These are phyloP conservation scores for Martes martes DNA, from an alignment of 2,113 vertebrate species.

Conservation along the genomic window DNA sequence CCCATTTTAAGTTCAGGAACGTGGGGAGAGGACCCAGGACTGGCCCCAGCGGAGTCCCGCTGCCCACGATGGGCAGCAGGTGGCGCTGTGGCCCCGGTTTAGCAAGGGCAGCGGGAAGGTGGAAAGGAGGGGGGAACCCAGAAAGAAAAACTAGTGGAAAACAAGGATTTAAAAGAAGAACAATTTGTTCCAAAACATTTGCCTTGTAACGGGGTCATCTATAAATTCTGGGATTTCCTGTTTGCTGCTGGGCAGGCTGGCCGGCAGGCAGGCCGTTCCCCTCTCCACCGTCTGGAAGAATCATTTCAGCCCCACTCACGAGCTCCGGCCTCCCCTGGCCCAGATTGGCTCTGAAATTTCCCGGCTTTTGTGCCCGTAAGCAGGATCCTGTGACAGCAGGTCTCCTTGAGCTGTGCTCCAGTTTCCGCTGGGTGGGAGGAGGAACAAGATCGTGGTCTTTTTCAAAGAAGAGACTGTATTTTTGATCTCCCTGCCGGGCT, in stretches of 20 bases:
- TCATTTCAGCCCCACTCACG: constrained; percentile 51
- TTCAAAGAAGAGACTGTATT: constrained; percentile 55
- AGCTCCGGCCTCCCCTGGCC: constrained; percentile 36
- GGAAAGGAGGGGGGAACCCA: constrained; percentile 33
- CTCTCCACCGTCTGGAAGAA: constrained; percentile 65
- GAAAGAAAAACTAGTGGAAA: constrained; percentile 74
- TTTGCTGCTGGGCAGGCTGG: constrained; percentile 73
- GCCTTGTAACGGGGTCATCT: constrained; percentile 83
- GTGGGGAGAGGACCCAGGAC: background rate
- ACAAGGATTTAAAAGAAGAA: constrained; percentile 79
- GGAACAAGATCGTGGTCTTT: constrained; percentile 73
- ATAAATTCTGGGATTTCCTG: constrained; percentile 86
- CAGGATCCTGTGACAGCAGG: constrained; percentile 55
- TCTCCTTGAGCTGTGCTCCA: constrained; percentile 65
- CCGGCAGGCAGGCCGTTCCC: constrained; percentile 37
- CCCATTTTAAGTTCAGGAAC: rapidly evolving
- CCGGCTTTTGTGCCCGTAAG: constrained; percentile 65
- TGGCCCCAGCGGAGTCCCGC: background rate
- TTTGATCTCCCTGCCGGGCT: background rate
- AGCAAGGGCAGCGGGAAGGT: constrained; percentile 58
- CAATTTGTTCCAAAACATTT: constrained; percentile 86
- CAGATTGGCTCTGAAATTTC: constrained; percentile 68
- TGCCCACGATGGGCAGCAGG: constrained; percentile 71
- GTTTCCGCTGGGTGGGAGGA: constrained; percentile 73
- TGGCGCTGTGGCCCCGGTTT: constrained; percentile 77